These are phyloP conservation scores for Trochalopteron elliotii DNA, from an alignment of 2,113 vertebrate genomes.

Conservation along the genomic window DNA sequence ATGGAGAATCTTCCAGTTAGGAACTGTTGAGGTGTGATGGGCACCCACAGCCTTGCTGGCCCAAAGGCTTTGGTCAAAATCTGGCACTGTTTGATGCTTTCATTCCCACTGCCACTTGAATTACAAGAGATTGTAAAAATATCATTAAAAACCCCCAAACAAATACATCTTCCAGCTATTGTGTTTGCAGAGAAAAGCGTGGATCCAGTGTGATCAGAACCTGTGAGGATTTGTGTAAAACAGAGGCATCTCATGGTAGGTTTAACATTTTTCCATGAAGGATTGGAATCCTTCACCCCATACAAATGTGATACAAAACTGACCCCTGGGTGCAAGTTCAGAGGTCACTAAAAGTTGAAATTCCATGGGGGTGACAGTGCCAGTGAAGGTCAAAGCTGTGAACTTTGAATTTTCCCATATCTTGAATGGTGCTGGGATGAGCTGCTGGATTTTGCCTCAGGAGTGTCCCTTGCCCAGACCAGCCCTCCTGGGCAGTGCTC, in stretches of 20 bases:
- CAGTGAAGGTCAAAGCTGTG: neutral
- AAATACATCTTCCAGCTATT: neutral
- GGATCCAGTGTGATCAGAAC: neutral
- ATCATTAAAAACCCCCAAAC: neutral
- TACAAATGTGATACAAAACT: fast-evolving
- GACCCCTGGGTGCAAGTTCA: neutral
- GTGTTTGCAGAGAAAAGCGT: neutral
- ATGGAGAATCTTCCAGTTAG: fast-evolving
- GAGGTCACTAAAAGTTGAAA: neutral
- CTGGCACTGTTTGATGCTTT: neutral
- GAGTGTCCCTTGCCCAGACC: neutral
- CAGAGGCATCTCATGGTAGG: too few relatives aligned
- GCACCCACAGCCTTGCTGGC: neutral
- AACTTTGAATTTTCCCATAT: neutral
- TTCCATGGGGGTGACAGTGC: neutral
- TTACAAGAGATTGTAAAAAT: neutral
- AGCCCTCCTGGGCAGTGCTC: neutral
- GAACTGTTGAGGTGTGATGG: neutral
- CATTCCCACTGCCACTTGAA: neutral
- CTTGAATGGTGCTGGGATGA: neutral
- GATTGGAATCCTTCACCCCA: neutral
- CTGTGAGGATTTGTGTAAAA: neutral
- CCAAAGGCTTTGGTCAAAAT: neutral
- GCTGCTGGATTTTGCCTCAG: neutral
- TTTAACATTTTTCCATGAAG: neutral